A percentile compares a stretch with the other conserved stretches of the same genome.
These are phyloP conservation scores for Drosophila pachea DNA, from an alignment of 1,140 invertebrate genomes.

Conservation along the genomic window DNA sequence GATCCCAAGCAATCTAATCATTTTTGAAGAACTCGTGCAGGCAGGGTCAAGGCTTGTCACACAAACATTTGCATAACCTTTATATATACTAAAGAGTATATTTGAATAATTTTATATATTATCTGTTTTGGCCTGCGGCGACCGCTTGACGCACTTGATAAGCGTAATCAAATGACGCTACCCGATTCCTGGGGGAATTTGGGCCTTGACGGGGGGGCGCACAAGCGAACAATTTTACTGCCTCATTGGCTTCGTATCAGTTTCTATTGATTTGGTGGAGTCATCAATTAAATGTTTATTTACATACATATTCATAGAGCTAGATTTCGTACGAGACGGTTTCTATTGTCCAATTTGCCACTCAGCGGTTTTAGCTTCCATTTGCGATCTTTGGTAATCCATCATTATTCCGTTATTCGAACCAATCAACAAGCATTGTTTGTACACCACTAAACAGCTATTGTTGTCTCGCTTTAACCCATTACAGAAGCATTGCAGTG, in stretches of 20 bases:
- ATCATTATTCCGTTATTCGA: no score
- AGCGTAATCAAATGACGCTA: conserved; percentile 14
- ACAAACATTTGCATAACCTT: conserved; percentile 12
- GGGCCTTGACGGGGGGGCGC: background rate
- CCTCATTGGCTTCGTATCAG: conserved; percentile 19
- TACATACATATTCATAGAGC: background rate
- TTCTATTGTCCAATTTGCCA: no score
- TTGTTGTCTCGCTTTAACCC: background rate
- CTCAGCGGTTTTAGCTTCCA: no score
- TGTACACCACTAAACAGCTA: no score
- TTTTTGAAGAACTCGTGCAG: conserved; percentile 12
- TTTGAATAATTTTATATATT: conserved; percentile 30
- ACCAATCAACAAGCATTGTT: no score
- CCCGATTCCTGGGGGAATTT: background rate
- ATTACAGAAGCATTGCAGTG: background rate
- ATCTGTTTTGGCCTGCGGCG: conserved; percentile 9
- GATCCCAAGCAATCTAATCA: conserved; percentile 46
- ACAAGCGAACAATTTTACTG: background rate
- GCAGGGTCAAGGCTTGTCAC: conserved; percentile 44
- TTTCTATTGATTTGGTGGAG: background rate
- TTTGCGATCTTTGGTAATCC: no score
- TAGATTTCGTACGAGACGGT: no score
- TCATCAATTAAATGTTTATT: background rate
- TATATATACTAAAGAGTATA: conserved; percentile 8
- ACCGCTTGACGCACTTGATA: conserved; percentile 15